A percentile compares a stretch with the other conserved stretches of the same genome.
These are phyloP conservation scores for Heteropelma amictum DNA, from an alignment of 2,888 invertebrate genomes.

Conservation along the genomic window DNA sequence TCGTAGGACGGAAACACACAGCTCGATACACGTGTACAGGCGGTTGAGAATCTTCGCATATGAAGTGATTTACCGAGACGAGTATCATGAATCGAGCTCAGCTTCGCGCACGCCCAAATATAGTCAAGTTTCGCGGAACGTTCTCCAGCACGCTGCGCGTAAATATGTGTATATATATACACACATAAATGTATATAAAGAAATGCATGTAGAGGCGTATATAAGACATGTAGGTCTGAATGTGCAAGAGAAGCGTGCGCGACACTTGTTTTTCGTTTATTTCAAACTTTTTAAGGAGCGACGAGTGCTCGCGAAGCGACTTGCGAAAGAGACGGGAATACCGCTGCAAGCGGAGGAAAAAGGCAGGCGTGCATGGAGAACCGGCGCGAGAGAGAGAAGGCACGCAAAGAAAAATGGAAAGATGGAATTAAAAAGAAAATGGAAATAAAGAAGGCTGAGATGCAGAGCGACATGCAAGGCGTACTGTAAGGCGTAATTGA, in stretches of 20 bases:
- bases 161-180: slow-evolving; percentile 6
- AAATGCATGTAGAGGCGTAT: background rate
- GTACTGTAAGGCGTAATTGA: slow-evolving; percentile 71
- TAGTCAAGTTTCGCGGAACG: slow-evolving; percentile 55
- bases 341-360: background rate
- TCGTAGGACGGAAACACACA: background rate
- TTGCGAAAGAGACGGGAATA: slow-evolving; percentile 36
- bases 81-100: slow-evolving; percentile 49
- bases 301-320: slow-evolving; percentile 21
- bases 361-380: background rate
- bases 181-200: background rate
- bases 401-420: background rate
- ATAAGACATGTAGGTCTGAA: background rate
- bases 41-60: slow-evolving; percentile 39
- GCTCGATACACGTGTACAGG: background rate
- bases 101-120: slow-evolving; percentile 51
- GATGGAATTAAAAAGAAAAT: background rate
- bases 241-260: slow-evolving; percentile 40
- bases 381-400: background rate
- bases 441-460: slow-evolving; percentile 25
- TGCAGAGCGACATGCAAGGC: slow-evolving; percentile 58
- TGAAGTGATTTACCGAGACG: slow-evolving; percentile 56
- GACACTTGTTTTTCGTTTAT: slow-evolving; percentile 53
- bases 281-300: slow-evolving; percentile 52
- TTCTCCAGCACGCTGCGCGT: too few species aligned